These are phyloP conservation scores for Nematopogon swammerdamellus DNA, from an alignment of 2,888 invertebrate species.

Conservation along the genomic window DNA sequence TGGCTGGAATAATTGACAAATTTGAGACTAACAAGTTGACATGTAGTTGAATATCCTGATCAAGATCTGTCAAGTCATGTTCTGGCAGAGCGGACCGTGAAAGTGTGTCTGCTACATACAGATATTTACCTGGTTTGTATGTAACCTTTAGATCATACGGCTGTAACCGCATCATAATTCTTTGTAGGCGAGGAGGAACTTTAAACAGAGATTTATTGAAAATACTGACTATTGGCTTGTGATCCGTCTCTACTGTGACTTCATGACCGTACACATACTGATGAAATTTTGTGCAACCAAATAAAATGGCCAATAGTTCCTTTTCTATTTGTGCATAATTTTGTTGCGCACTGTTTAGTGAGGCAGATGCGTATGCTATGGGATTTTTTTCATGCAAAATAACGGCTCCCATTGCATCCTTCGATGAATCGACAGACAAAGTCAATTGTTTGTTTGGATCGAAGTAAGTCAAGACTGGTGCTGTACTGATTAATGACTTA, in stretches of 20 bases:
- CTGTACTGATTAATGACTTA: constrained; percentile 9
- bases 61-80: constrained; percentile 4
- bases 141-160: constrained; percentile 15
- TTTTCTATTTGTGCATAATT: constrained; percentile 16
- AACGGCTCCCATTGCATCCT: constrained; percentile 12
- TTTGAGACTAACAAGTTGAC: neutral
- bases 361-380: constrained; percentile 14
- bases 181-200: constrained; percentile 16
- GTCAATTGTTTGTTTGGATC: constrained; percentile 9
- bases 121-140: constrained; percentile 17
- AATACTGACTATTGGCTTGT: constrained; percentile 19
- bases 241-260: constrained; percentile 18
- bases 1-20: too few relatives aligned
- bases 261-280: constrained; percentile 12
- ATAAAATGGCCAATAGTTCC: constrained; percentile 12
- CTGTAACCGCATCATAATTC: constrained; percentile 16
- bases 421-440: constrained; percentile 12
- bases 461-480: constrained; percentile 12
- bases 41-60: constrained; percentile 3
- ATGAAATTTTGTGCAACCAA: constrained; percentile 12
- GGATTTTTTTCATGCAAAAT: constrained; percentile 13
- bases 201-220: constrained; percentile 15
- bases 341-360: constrained; percentile 12
- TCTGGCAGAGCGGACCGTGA: constrained; percentile 13
- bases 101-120: constrained; percentile 18